These are phyloP conservation scores for Cecropterus lyciades DNA, from an alignment of 1,140 invertebrate species.

Conservation along the genomic window DNA sequence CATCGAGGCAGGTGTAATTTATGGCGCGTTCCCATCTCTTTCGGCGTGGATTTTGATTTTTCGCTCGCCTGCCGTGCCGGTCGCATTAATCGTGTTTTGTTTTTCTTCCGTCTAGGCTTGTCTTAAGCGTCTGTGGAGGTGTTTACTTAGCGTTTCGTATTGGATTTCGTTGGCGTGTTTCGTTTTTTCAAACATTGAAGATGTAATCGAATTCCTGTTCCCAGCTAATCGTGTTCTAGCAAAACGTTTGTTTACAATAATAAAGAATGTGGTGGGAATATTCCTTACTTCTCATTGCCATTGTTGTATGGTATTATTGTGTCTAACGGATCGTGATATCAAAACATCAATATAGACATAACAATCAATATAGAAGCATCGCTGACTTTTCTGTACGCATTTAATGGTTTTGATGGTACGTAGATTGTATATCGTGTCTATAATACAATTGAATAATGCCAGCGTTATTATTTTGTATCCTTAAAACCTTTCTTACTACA, in stretches of 20 bases:
- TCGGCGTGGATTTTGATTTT: conserved; percentile 66
- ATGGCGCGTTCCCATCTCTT: conserved; percentile 60
- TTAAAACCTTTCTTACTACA: too few relatives aligned
- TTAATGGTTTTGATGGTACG: conserved; percentile 54
- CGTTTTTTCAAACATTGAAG: conserved; percentile 21
- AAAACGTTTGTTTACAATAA: conserved; percentile 66
- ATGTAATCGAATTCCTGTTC: conserved; percentile 30
- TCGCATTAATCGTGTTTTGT: conserved; percentile 71
- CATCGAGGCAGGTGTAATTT: conserved; percentile 73
- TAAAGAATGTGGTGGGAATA: conserved; percentile 55
- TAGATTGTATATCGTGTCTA: too few relatives aligned
- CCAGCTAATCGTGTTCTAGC: conserved; percentile 53
- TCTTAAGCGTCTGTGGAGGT: conserved; percentile 62
- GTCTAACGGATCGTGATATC: conserved; percentile 68
- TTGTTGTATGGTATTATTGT: conserved; percentile 72
- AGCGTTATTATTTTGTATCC: too few relatives aligned
- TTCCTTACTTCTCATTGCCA: conserved; percentile 41
- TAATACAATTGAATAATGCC: too few relatives aligned
- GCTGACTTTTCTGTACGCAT: conserved; percentile 60
- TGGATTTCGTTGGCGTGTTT: conserved; percentile 57
- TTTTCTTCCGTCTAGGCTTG: conserved; percentile 77
- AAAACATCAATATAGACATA: conserved; percentile 73
- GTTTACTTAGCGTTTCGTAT: conserved; percentile 76
- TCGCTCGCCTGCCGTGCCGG: conserved; percentile 52
- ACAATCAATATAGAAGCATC: conserved; percentile 70